Conservation (phyloP, 1,140 invertebrate genomes). For the Oryzaephilus surinamensis region DNA sequence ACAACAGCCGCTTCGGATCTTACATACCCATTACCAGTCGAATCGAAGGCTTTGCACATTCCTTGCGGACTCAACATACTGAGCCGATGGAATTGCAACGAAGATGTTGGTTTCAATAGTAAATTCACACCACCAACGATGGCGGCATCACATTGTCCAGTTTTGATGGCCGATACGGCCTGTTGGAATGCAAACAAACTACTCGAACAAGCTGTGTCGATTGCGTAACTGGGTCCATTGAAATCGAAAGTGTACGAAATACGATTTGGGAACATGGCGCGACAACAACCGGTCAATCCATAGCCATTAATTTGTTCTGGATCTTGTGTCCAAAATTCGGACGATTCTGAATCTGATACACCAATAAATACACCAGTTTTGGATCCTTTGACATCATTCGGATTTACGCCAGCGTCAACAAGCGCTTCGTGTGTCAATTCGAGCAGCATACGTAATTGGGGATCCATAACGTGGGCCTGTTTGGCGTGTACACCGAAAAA, state of each 20-base stretch:
- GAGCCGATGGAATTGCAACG: conserved; percentile 86
- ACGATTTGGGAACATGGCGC: conserved; percentile 94
- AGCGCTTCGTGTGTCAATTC: conserved; percentile 93
- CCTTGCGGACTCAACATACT: conserved; percentile 86
- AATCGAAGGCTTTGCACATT: conserved; percentile 88
- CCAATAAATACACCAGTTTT: conserved; percentile 89
- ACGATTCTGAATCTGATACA: conserved; percentile 74
- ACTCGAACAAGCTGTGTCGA: conserved; percentile 95
- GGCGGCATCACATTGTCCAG: conserved; percentile 83
- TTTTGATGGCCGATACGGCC: conserved; percentile 69
- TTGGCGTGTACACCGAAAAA: conserved; percentile 91
- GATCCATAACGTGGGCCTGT: conserved; percentile 92
- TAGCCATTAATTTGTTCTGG: conserved; percentile 79
- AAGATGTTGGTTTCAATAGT: conserved; percentile 74
- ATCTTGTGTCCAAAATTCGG: conserved; percentile 67
- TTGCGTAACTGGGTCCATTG: conserved; percentile 76
- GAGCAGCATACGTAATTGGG: conserved; percentile 80
- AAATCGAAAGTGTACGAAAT: conserved; percentile 94
- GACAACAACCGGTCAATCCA: conserved; percentile 80
- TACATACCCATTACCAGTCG: conserved; percentile 82
- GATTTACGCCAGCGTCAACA: conserved; percentile 85
- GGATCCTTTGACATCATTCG: conserved; percentile 62
- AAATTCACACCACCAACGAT: conserved; percentile 81
- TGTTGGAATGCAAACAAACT: conserved; percentile 81
- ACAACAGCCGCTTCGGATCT: conserved; percentile 78